These are phyloP conservation scores for Xyrauchen texanus DNA, from an alignment of 2,113 vertebrate genomes.

Conservation along the genomic window DNA sequence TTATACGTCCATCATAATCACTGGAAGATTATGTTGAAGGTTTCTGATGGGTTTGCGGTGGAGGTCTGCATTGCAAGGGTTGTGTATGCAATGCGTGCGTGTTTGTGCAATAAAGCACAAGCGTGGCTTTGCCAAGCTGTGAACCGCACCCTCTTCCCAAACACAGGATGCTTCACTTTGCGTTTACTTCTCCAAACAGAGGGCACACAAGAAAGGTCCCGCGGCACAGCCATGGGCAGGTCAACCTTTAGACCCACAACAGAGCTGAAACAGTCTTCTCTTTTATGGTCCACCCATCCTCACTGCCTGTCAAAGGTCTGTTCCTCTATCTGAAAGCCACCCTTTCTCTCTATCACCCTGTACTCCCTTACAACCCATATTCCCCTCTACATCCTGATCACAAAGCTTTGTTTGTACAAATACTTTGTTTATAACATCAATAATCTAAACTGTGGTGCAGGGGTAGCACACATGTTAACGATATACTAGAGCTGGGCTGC, in stretches of 20 bases:
- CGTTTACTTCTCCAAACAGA: conserved; percentile 99
- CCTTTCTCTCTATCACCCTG: not conserved
- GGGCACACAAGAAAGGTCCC: conserved; percentile 95
- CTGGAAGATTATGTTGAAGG: not conserved
- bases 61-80: too few relatives aligned
- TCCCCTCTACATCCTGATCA: not conserved
- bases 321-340: conserved; percentile 18
- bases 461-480: too few relatives aligned
- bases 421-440: not conserved
- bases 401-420: not conserved
- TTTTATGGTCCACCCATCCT: conserved; percentile 46
- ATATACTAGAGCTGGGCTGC: too few relatives aligned
- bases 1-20: conserved; percentile 8
- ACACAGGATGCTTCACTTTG: conserved; percentile 96
- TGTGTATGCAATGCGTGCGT: not conserved
- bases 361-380: not conserved
- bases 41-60: not conserved
- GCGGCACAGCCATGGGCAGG: conserved; percentile 82
- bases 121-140: conserved; percentile 85
- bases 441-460: too few relatives aligned
- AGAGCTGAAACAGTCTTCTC: conserved; percentile 81
- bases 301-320: conserved; percentile 27
- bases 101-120: conserved; percentile 81
- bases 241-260: conserved; percentile 84
- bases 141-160: conserved; percentile 98